These are phyloP conservation scores for Tenthredo notha DNA, from an alignment of 2,888 invertebrate genomes.

Conservation along the genomic window DNA sequence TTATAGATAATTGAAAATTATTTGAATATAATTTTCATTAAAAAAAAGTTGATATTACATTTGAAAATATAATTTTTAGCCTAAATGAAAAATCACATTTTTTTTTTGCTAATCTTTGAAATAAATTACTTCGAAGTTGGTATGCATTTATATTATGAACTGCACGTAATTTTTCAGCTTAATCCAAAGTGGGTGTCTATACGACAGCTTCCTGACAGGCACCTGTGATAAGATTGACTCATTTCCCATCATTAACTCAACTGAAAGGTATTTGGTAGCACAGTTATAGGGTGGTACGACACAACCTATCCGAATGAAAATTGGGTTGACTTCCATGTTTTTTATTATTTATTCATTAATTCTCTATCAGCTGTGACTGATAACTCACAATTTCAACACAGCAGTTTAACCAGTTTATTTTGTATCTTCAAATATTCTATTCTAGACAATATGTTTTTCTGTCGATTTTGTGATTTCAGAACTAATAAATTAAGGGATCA, in stretches of 20 bases:
- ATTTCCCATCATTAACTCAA: neutral
- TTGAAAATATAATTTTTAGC: neutral
- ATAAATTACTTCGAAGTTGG: neutral
- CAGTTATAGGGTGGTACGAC: too few species aligned
- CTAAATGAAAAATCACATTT: neutral
- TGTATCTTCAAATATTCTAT: neutral
- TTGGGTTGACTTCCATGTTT: too few species aligned
- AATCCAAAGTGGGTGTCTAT: neutral
- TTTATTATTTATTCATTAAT: neutral
- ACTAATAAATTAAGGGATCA: constrained; percentile 14
- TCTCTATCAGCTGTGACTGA: neutral
- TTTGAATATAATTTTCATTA: neutral
- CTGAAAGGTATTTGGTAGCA: neutral
- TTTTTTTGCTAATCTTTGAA: neutral
- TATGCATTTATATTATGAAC: neutral
- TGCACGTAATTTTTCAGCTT: neutral
- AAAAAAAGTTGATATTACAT: neutral
- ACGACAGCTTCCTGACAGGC: neutral
- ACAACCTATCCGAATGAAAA: neutral
- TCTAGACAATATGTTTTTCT: neutral
- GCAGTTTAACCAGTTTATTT: neutral
- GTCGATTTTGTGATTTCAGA: neutral
- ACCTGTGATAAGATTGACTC: neutral
- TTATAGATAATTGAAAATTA: neutral
- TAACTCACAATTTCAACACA: neutral